phyloP scores from a whole-genome alignment of 1,140 invertebrate species.

The Orussus abietinus region DNA sequence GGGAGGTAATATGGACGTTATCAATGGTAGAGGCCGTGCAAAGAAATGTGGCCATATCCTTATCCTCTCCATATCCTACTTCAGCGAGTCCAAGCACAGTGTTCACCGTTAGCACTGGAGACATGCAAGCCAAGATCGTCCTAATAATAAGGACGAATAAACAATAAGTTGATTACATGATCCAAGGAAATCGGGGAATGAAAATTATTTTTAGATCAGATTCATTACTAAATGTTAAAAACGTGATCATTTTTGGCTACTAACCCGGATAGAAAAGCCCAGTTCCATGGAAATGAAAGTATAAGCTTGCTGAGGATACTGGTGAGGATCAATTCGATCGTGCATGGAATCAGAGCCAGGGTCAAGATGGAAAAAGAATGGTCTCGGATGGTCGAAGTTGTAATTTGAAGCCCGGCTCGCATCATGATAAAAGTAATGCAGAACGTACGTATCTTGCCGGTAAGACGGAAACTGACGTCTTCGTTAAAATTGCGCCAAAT shows the following conservation, averaged over 20 bases:
- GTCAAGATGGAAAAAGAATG: slow-evolving; percentile 32
- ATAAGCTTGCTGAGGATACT: slow-evolving; percentile 26
- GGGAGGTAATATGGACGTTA: slow-evolving; percentile 38
- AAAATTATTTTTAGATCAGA: not conserved
- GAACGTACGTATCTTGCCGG: slow-evolving; percentile 38
- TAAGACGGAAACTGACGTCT: slow-evolving; percentile 24
- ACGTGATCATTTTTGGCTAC: no score
- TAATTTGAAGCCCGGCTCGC: slow-evolving; percentile 41
- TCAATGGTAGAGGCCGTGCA: slow-evolving; percentile 42
- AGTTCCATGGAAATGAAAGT: slow-evolving; percentile 38
- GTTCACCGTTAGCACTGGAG: slow-evolving; percentile 43
- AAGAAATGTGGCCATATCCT: slow-evolving; percentile 39
- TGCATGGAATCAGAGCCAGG: slow-evolving; percentile 39
- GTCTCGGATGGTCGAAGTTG: slow-evolving; percentile 28
- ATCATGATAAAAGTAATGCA: slow-evolving; percentile 43
- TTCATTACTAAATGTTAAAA: not conserved
- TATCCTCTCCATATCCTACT: slow-evolving; percentile 45
- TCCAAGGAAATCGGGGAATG: not conserved
- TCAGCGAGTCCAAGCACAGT: slow-evolving; percentile 39
- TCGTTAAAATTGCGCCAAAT: slow-evolving; percentile 38
- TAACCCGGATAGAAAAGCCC: slow-evolving; percentile 44
- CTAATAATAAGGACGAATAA: slow-evolving; percentile 32
- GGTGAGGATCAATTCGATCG: slow-evolving; percentile 33
- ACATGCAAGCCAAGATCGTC: slow-evolving; percentile 43
- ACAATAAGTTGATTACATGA: no score